Evolutionary conservation across 2,113 vertebrate genomes (phyloP).

Genomic region (Neofelis nebulosa): DNA sequence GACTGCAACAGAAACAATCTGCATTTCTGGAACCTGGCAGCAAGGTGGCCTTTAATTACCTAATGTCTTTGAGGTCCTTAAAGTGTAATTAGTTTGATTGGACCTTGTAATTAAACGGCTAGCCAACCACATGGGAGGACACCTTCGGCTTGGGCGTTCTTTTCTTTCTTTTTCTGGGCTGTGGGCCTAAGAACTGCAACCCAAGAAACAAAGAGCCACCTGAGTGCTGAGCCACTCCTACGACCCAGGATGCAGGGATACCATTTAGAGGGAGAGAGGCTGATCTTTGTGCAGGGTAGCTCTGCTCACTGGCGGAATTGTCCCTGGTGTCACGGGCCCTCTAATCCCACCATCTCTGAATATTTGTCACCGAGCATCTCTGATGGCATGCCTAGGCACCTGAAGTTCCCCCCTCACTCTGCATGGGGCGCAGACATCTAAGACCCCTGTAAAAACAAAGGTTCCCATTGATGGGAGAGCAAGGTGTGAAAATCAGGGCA

Average conservation of each 20-base stretch:
- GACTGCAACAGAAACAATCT: neutral
- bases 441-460: neutral
- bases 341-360: neutral
- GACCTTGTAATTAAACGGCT: constrained; percentile 75
- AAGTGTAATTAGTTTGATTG: constrained; percentile 73
- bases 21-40: constrained; percentile 46
- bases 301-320: neutral
- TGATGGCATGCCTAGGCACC: neutral
- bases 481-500: neutral
- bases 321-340: neutral
- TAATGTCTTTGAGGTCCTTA: constrained; percentile 46
- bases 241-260: neutral
- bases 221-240: neutral
- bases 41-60: constrained; percentile 69
- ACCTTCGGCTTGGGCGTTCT: neutral
- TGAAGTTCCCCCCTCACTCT: neutral
- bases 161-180: neutral
- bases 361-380: neutral
- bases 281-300: neutral
- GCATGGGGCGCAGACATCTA: neutral
- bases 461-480: neutral
- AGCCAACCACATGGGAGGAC: constrained; percentile 21
- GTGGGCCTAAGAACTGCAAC: neutral
- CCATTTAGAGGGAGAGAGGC: neutral
- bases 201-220: neutral